Percentiles rank a stretch among this genome's conserved stretches.
Conservation (phyloP, 2,888 invertebrate species). For the Sthenelais limicola region DNA sequence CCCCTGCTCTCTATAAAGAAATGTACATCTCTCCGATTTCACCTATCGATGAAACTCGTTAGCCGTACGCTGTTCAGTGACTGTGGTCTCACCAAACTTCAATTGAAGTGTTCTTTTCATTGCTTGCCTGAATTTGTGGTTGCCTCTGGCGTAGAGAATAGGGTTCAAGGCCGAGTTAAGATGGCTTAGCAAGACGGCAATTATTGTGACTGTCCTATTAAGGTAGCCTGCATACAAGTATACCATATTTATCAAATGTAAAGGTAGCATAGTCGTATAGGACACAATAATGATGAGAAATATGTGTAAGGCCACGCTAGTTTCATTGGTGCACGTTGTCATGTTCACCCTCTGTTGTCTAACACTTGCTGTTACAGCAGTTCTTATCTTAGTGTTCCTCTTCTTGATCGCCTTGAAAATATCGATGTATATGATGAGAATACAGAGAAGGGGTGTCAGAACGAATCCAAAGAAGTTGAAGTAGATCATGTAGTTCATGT, state of each 20-base stretch:
- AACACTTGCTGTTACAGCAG: not conserved
- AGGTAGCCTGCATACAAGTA: conserved; percentile 46
- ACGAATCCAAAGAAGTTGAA: conserved; percentile 69
- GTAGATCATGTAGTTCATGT: conserved; percentile 69
- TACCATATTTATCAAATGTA: conserved; percentile 65
- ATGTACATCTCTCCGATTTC: too few relatives aligned
- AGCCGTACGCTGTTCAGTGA: too few relatives aligned
- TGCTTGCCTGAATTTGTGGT: conserved; percentile 62
- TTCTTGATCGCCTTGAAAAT: conserved; percentile 63
- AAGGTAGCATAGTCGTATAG: conserved; percentile 67
- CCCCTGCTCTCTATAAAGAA: too few relatives aligned
- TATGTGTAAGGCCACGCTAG: conserved; percentile 67
- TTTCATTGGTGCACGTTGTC: conserved; percentile 26
- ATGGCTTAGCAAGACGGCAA: conserved; percentile 65
- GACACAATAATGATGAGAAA: conserved; percentile 65
- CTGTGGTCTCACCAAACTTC: too few relatives aligned
- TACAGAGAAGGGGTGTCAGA: conserved; percentile 61
- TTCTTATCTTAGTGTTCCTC: conserved; percentile 57
- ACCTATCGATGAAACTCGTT: too few relatives aligned
- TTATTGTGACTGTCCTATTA: conserved; percentile 32
- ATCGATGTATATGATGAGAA: conserved; percentile 66
- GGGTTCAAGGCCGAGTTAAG: conserved; percentile 69
- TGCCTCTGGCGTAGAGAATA: conserved; percentile 67
- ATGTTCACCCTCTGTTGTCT: not conserved
- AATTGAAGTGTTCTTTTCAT: too few relatives aligned